Evolutionary conservation across 1,140 invertebrate species (phyloP).

Genomic region (Atta colombica): DNA sequence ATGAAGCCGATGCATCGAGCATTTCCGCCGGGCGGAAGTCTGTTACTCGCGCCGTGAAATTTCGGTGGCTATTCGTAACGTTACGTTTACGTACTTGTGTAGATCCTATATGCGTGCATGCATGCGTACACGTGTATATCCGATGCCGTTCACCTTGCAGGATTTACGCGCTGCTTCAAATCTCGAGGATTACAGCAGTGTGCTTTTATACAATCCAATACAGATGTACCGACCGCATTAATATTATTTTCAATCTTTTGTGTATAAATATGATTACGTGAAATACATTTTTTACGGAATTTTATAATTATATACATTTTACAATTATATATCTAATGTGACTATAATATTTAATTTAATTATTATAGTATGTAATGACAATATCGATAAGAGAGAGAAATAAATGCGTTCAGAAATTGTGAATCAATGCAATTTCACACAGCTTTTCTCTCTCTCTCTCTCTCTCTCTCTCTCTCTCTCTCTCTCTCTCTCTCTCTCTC

Average conservation of each 20-base stretch:
- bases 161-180: slow-evolving; percentile 54
- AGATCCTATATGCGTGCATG: too few relatives aligned
- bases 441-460: too few relatives aligned
- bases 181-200: slow-evolving; percentile 43
- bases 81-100: not conserved
- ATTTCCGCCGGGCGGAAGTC: slow-evolving; percentile 31
- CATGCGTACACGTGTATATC: not conserved
- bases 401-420: not conserved
- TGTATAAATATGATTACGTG: not conserved
- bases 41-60: slow-evolving; percentile 40
- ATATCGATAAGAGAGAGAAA: not conserved
- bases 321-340: not conserved
- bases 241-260: slow-evolving; percentile 14
- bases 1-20: slow-evolving; percentile 61
- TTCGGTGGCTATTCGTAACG: slow-evolving; percentile 36
- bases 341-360: not conserved
- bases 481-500: too few relatives aligned
- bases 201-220: not conserved
- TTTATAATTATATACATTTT: not conserved
- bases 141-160: slow-evolving; percentile 24
- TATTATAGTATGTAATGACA: not conserved
- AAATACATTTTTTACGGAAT: not conserved
- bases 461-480: not conserved
- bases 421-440: not conserved
- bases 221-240: not conserved